Evolutionary conservation across 2,113 vertebrate genomes (phyloP), one percentile per base, ranked within the genome.

Genomic region (Lasiurus borealis): DNA sequence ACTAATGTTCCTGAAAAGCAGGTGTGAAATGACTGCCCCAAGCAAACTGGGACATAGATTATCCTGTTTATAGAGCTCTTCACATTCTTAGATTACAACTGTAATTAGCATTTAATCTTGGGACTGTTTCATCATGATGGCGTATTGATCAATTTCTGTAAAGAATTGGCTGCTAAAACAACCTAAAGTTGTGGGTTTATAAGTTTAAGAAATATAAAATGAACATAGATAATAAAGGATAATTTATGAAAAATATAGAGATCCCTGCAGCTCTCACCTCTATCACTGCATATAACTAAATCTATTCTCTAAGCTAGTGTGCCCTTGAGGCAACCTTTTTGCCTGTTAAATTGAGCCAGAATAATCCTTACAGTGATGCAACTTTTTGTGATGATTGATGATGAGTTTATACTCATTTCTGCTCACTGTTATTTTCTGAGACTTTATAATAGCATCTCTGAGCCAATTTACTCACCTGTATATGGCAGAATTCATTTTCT

Each of bases 381-480:
- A 83, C 19, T 72, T 83, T 91, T 52, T 71, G 50, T 77, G 85
- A 86, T 96, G 73, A 96, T n/a, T 85, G 81, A 64, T 90, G 59
- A 78, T 76, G 8, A 84, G 34, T 84, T 95, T 93, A 88, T 85
- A 88, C 48, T 94, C 69, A 82, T 94, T 96, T 96, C 50, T 95
- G 76, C 85, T 96, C 93, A 85, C 76, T 94, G 85, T 52, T 96
- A 82, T 75, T 96, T 88, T 90, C 81, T 88, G 76, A 84, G 88
- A 93, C 57, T 96, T 94, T 89, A 34, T 78, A 87, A 80, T 77
- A 93, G 90, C 66, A 48, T 94, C 81, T 84, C 5, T 95, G 85
- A 82, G 46, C 75, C 88, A 85, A 2, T 64, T 89, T 69, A 88
- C 52, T 96, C 66, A 96, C 29, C 31, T 80, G 6, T 68, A 48